Base-by-base conservation (phyloP, 1,140 invertebrate species). In the Sarcophaga peregrina region DNA sequence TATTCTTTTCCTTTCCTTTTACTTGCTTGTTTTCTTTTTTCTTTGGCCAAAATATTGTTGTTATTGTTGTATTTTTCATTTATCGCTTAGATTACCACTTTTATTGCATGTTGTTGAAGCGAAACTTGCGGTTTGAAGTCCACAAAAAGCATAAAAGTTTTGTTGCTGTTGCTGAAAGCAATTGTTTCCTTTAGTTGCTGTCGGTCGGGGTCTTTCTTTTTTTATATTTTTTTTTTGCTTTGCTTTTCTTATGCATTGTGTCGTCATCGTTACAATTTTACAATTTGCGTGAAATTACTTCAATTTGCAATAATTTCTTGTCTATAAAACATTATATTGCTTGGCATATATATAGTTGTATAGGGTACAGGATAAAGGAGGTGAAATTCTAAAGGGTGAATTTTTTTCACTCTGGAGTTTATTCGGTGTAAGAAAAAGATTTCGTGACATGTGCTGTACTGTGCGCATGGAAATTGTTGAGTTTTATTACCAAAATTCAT, bases 301-400 rank as follows among this genome's bases (percentile, higher is more conserved):
- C 75, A 78, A 78, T 78, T 78, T 78, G 48, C 75, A 78, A 78
- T 78, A 78, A 78, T 78, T 78, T 78, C 17, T 68, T 25, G 62
- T 68, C 62, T 68, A 68, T 25, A 20, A 68, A 68, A 68, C n/a
- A 20, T 25, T 13, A 58, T 37, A 37, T 11, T 58, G 54, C 15
- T 58, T 37, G 4, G 25, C 25, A 37, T 37, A 4, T 37, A 37
- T 37, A 4, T 37, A 37, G 25, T 37, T 4, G 25, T 37, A 37
- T 37, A 37, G 25, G 25, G 25, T 2, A 4, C 25, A 37, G 25
- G 25, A 37, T 37, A 37, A 37, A 37, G 25, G 25, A 37, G 25
- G 25, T 37, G 25, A 37, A 37, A 37, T 37, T 37, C 25, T 37
- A 37, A 37, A 1, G 25, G 25, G 25, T 37, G 25, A 37, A 37